phyloP scores from a whole-genome alignment of 1,140 invertebrate genomes.

The Elysia chlorotica region DNA sequence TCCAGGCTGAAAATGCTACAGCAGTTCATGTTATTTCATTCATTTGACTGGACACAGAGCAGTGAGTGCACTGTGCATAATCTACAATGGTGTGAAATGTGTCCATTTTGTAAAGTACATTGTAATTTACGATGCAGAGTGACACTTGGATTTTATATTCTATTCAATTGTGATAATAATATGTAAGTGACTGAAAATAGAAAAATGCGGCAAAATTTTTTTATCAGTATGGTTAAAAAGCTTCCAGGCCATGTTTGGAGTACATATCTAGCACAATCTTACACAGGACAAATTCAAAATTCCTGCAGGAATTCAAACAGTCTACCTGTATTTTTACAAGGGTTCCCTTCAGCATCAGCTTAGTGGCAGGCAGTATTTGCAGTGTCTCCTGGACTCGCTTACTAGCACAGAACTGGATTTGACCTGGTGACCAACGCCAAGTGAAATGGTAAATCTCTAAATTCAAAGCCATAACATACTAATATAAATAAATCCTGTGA shows the following conservation, averaged over 20 bases:
- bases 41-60: no score
- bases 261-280: slow-evolving; percentile 2
- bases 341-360: slow-evolving; percentile 48
- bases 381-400: slow-evolving; percentile 9
- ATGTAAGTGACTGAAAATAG: neutral
- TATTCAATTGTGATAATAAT: neutral
- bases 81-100: no score
- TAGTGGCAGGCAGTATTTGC: slow-evolving; percentile 43
- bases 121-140: no score
- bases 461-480: no score
- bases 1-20: no score
- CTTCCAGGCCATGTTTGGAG: no score
- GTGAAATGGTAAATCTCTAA: no score
- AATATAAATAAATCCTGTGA: no score
- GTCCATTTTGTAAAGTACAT: no score
- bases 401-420: slow-evolving; percentile 12
- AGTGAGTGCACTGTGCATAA: no score
- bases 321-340: slow-evolving; percentile 49
- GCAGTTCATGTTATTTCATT: no score
- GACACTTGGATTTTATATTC: no score
- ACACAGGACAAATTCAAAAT: neutral
- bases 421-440: slow-evolving; percentile 27
- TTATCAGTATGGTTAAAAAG: neutral
- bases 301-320: neutral
- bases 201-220: neutral